Percentiles rank a stretch among this genome's conserved stretches.
Conservation (phyloP, 2,888 invertebrate genomes). For the Andrena bucephala region DNA sequence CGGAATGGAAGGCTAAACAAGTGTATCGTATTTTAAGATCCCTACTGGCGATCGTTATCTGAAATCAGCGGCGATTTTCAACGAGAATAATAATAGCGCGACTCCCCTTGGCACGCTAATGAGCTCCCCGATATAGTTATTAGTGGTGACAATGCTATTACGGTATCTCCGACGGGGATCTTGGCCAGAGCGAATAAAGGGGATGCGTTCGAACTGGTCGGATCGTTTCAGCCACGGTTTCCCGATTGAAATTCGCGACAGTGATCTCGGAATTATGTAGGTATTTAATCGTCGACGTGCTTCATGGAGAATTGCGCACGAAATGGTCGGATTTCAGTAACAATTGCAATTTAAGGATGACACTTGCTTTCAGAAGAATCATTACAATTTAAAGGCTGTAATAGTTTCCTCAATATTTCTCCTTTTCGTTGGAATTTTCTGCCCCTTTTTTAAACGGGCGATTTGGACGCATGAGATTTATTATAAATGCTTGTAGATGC, state of each 20-base stretch:
- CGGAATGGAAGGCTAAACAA: constrained; percentile 14
- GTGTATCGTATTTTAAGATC: constrained; percentile 32
- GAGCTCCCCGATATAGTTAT: constrained; percentile 43
- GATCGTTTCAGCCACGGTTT: neutral
- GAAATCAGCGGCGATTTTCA: constrained; percentile 38
- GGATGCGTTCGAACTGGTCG: neutral
- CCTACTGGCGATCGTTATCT: constrained; percentile 33
- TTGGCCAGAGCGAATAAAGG: constrained; percentile 4
- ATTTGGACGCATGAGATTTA: no score
- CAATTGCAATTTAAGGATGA: no score
- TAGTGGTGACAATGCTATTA: constrained; percentile 32
- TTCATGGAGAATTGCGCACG: neutral
- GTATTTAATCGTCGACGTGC: neutral
- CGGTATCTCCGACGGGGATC: constrained; percentile 12
- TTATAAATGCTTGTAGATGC: no score
- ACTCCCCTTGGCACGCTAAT: constrained; percentile 25
- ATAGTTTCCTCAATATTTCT: no score
- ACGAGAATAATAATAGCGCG: constrained; percentile 42
- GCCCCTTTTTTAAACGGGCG: no score
- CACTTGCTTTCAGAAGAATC: no score
- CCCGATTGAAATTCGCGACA: constrained; percentile 15
- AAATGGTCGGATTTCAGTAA: no score
- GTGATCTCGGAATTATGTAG: neutral
- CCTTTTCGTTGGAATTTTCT: no score
- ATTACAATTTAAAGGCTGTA: no score